phyloP scores from a whole-genome alignment of 2,113 vertebrate species.

The Pangasianodon hypophthalmus region DNA sequence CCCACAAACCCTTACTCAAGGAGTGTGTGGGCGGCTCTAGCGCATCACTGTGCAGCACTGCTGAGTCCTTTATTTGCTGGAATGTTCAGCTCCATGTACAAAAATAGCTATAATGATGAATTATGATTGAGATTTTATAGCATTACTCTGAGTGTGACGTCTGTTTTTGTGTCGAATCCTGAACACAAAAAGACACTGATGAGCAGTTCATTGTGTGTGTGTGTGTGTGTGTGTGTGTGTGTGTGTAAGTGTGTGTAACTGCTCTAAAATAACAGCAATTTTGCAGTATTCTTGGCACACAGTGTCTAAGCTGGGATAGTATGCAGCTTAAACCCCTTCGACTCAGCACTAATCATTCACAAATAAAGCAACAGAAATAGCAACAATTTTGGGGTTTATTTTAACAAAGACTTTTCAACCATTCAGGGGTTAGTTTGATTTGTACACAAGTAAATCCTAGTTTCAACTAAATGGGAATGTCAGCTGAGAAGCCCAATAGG shows the following conservation, averaged over 20 bases:
- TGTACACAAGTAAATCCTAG: slow-evolving; percentile 1
- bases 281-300: slow-evolving; percentile 14
- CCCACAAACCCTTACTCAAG: background rate
- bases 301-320: background rate
- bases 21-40: slow-evolving; percentile 36
- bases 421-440: background rate
- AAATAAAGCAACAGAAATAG: slow-evolving; percentile 18
- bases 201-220: background rate
- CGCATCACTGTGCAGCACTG: slow-evolving; percentile 9
- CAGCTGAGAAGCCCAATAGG: background rate
- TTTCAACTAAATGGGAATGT: background rate
- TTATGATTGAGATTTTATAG: background rate
- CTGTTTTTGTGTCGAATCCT: background rate
- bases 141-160: background rate
- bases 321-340: slow-evolving; percentile 1
- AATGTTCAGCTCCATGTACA: slow-evolving; percentile 17
- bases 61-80: slow-evolving; percentile 13
- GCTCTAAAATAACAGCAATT: slow-evolving; percentile 3
- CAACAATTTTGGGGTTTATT: slow-evolving; percentile 4
- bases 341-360: slow-evolving; percentile 14
- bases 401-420: slow-evolving; percentile 3
- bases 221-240: slow-evolving; percentile 21
- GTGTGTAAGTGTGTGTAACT: background rate
- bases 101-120: background rate
- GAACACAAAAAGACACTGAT: background rate